phyloP scores from a whole-genome alignment of 2,113 vertebrate genomes.

The Suricata suricatta region DNA sequence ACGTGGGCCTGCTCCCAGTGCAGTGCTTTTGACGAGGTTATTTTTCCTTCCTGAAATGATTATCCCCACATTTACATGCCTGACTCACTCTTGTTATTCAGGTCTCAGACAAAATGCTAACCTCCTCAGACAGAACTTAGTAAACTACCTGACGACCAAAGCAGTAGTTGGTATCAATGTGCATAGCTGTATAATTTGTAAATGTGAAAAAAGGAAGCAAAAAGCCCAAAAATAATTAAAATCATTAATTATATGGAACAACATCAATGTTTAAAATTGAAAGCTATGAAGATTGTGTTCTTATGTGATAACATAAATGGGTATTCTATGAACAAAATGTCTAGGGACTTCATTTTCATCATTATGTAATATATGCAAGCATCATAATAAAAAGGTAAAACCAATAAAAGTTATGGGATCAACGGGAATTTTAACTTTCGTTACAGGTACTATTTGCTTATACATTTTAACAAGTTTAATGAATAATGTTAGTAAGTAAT shows the following conservation, averaged over 20 bases:
- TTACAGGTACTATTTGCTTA: neutral
- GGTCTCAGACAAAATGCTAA: no score
- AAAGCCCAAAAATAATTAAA: neutral
- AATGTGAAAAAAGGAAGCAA: neutral
- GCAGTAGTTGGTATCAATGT: neutral
- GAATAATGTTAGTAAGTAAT: neutral
- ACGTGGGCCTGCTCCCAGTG: neutral
- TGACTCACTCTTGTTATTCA: no score
- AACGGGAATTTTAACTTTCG: neutral
- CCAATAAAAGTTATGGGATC: neutral
- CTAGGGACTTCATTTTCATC: neutral
- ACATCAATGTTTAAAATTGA: neutral
- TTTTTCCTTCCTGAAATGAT: no score
- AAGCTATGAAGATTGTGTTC: neutral
- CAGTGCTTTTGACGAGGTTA: neutral
- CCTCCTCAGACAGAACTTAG: neutral
- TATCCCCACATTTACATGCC: no score
- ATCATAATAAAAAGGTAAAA: neutral
- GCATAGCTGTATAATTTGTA: neutral
- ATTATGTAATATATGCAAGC: neutral
- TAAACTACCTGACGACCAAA: neutral
- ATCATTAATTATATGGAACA: neutral
- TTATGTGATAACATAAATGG: neutral
- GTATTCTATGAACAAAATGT: neutral
- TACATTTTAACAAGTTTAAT: neutral